Base-by-base conservation (phyloP, 2,113 vertebrate genomes). In the Pseudolaguvia tuberculata region DNA sequence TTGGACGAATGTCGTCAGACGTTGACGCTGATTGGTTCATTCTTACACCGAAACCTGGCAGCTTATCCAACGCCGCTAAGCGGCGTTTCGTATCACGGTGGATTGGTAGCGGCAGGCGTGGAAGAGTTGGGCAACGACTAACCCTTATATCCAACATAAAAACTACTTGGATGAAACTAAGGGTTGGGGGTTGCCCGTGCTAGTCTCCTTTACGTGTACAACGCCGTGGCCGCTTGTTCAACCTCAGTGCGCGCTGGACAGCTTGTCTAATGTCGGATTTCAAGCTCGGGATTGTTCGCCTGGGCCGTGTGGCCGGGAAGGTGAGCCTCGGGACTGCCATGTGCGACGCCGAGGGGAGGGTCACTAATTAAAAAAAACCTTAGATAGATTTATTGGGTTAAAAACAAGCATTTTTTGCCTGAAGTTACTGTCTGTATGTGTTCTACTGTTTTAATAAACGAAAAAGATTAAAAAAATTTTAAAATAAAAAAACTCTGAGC, bases 301-400 rank as follows among this genome's bases (percentile, higher is more conserved):
- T 97, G 87, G 95, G 95, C 92, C 94, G 95, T 90, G 94, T 96
- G 92, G 95, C 94, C 88, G 95, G 95, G 88, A 97, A 96, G 94
- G 95, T 97, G 92, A 89, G 93, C 81, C 82, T 79, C 78, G 79
- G 80, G 79, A 52, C 90, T 88, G 87, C 90, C 91, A 92, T 92
- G 91, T 92, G 91, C 88, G 86, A 80, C 82, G 58, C 67, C 59
- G 79, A 84, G 86, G 84, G 82, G 80, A 86, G 88, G 87, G 85
- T 79, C 85, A 18, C 73, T 42, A 7, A 7, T 8, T 1, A 4
- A 42, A 77, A 35, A 77, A 77, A 81, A 84, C 68, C 45, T 47
- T 18, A 83, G 58, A 39, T 58, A 59, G 27, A 50, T 52, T 77
- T 4, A 21, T 42, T 47, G 20, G 17, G 52, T 72, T 4, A 18